A percentile compares a stretch with the other conserved stretches of the same genome.
Evolutionary conservation across 2,888 invertebrate species (phyloP).

Genomic region (Neoscelio sp.): DNA sequence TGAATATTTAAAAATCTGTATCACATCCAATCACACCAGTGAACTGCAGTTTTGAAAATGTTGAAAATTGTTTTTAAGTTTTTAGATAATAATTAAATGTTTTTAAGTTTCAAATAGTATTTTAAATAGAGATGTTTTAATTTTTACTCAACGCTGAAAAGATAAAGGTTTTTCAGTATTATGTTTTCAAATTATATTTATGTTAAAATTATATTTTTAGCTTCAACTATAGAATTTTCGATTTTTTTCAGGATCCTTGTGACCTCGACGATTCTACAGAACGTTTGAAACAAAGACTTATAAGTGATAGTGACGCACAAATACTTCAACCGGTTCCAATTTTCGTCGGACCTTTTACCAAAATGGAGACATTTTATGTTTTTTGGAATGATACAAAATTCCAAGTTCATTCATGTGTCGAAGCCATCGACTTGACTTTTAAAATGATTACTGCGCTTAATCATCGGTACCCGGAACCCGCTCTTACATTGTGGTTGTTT

Average conservation of each 20-base stretch:
- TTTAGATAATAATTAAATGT: too few relatives aligned
- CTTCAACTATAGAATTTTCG: too few relatives aligned
- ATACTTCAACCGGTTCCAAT: conserved; percentile 36
- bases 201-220: too few relatives aligned
- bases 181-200: too few relatives aligned
- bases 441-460: conserved; percentile 40
- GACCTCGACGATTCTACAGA: conserved; percentile 8
- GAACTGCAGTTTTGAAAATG: too few relatives aligned
- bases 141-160: too few relatives aligned
- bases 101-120: too few relatives aligned
- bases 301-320: conserved; percentile 3
- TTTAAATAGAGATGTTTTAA: too few relatives aligned
- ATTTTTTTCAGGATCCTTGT: conserved; percentile 26
- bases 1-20: too few relatives aligned
- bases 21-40: too few relatives aligned
- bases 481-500: conserved; percentile 43
- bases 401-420: conserved; percentile 27
- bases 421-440: conserved; percentile 44
- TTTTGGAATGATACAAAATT: conserved; percentile 18
- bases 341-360: conserved; percentile 34
- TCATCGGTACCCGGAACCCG: conserved; percentile 27
- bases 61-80: too few relatives aligned
- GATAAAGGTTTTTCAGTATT: too few relatives aligned
- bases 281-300: conserved; percentile 12
- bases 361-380: conserved; percentile 32